A percentile compares a stretch with the other conserved stretches of the same genome.
Evolutionary conservation across 2,797 vertebrate genomes (phyloP).

Genomic region (Hybognathus amarus): DNA sequence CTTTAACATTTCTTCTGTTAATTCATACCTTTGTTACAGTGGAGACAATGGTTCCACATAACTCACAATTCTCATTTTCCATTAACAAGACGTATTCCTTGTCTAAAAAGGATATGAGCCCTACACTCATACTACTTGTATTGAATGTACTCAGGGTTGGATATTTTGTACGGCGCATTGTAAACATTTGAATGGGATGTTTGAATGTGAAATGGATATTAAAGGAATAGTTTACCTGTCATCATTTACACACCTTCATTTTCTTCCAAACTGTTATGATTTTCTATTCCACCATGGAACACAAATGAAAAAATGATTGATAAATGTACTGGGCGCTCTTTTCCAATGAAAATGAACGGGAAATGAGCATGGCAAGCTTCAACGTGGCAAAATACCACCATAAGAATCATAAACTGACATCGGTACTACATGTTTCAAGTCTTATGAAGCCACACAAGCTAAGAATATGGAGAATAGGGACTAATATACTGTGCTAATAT

Average conservation of each 20-base stretch:
- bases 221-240: conserved; percentile 37
- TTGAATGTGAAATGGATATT: background rate
- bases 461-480: background rate
- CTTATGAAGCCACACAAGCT: background rate
- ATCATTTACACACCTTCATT: background rate
- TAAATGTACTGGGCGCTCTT: background rate
- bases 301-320: background rate
- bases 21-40: conserved; percentile 31
- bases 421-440: background rate
- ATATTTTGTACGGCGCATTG: background rate
- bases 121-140: background rate
- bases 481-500: background rate
- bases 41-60: conserved; percentile 28
- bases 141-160: background rate
- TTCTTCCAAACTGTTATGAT: background rate
- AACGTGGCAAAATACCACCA: background rate
- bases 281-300: background rate
- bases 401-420: background rate
- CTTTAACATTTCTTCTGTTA: conserved; percentile 27
- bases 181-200: conserved; percentile 36
- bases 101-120: background rate
- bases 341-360: background rate
- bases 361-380: background rate
- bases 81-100: conserved; percentile 7
- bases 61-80: conserved; percentile 29